Evolutionary conservation across 2,888 invertebrate genomes (phyloP).

Genomic region (Pristionchus fissidentatus): DNA sequence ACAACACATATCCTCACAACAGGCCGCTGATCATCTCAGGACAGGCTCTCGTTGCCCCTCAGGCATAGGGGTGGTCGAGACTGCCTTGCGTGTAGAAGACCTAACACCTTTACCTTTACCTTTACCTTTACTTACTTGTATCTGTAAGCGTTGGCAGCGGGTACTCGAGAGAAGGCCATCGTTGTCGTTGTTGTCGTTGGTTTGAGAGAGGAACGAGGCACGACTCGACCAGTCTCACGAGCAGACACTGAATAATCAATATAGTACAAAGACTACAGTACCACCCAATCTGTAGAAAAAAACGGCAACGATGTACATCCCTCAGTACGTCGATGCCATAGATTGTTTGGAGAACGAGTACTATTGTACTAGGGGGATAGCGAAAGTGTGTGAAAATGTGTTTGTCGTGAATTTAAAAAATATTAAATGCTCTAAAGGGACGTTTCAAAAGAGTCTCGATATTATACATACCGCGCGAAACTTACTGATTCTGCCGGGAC

Average conservation of each 20-base stretch:
- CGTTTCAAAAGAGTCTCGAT: background rate
- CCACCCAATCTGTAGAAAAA: background rate
- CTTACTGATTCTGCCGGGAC: background rate
- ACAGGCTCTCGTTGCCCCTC: no score
- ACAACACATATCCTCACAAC: no score
- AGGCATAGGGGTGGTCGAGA: no score
- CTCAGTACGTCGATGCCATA: background rate
- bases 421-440: background rate
- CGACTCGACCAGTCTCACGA: background rate
- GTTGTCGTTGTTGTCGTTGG: background rate
- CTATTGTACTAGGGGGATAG: no score
- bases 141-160: constrained; percentile 39
- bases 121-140: no score
- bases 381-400: no score
- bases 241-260: background rate
- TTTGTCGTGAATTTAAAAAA: background rate
- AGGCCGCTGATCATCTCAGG: no score
- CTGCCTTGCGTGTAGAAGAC: no score
- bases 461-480: background rate
- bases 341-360: background rate
- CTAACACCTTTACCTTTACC: no score
- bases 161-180: constrained; percentile 42
- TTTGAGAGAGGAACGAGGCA: constrained; percentile 34
- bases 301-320: background rate
- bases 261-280: background rate